These are phyloP conservation scores for Rhinogobio ventralis DNA, from an alignment of 2,797 vertebrate genomes.

Conservation along the genomic window DNA sequence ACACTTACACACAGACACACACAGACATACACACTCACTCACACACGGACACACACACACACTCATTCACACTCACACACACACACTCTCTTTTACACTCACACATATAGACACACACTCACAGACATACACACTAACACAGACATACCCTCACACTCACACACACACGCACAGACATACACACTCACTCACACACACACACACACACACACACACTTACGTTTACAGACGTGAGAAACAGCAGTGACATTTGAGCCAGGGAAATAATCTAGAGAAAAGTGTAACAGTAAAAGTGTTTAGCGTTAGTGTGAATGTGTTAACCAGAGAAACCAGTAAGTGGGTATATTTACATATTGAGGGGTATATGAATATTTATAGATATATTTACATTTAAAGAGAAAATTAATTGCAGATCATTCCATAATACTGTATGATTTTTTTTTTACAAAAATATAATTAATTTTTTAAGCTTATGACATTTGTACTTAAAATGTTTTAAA, in stretches of 20 bases:
- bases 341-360: background rate
- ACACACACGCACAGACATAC: too few relatives aligned
- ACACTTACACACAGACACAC: too few relatives aligned
- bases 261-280: background rate
- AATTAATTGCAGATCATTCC: constrained; percentile 34
- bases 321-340: background rate
- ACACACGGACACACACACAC: too few relatives aligned
- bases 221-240: background rate
- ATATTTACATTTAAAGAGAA: background rate
- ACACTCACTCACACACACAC: too few relatives aligned
- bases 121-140: too few relatives aligned
- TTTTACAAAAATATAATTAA: background rate
- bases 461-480: background rate
- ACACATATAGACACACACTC: too few relatives aligned
- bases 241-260: background rate
- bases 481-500: constrained; percentile 10
- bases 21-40: too few relatives aligned
- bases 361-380: background rate
- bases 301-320: background rate
- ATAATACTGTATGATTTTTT: background rate
- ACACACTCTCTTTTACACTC: too few relatives aligned
- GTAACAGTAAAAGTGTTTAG: background rate
- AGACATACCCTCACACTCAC: too few relatives aligned
- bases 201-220: background rate
- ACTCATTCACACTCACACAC: too few relatives aligned